Percentiles rank a stretch among this genome's conserved stretches.
phyloP scores from a whole-genome alignment of 2,113 vertebrate genomes.

The Microtus richardsoni region DNA sequence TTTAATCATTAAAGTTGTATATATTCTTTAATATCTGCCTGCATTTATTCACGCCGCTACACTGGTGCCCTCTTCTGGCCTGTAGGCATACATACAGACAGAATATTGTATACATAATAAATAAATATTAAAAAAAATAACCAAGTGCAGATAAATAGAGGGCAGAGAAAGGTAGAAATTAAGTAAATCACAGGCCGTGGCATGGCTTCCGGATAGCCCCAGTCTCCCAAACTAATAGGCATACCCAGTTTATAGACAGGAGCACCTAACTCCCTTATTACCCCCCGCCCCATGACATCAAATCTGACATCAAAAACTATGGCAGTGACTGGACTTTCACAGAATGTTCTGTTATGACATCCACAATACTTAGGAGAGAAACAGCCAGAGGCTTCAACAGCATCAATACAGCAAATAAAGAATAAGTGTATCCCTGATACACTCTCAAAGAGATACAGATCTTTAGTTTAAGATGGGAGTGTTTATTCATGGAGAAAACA shows the following conservation, averaged over 20 bases:
- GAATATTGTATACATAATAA: no score
- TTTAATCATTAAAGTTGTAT: no score
- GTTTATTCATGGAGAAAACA: conserved; percentile 85
- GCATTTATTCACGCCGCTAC: no score
- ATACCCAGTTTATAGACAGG: neutral
- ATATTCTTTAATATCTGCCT: no score
- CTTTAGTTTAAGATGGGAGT: conserved; percentile 86
- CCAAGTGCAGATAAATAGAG: neutral
- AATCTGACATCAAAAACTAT: neutral
- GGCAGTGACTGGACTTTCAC: neutral
- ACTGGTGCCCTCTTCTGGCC: no score
- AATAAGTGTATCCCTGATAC: conserved; percentile 44
- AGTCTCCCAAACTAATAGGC: neutral
- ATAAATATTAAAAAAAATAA: neutral
- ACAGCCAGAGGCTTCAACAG: conserved; percentile 58
- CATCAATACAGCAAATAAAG: conserved; percentile 73
- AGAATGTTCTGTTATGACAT: neutral
- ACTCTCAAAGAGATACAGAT: conserved; percentile 81
- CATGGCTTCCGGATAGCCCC: neutral
- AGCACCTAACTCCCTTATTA: neutral
- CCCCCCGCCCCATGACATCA: neutral
- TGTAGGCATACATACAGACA: no score
- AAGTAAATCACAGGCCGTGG: neutral
- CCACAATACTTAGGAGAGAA: conserved; percentile 25
- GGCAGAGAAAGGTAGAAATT: neutral